These are phyloP conservation scores for Crax fasciolata DNA, from an alignment of 2,797 vertebrate genomes.

Conservation along the genomic window DNA sequence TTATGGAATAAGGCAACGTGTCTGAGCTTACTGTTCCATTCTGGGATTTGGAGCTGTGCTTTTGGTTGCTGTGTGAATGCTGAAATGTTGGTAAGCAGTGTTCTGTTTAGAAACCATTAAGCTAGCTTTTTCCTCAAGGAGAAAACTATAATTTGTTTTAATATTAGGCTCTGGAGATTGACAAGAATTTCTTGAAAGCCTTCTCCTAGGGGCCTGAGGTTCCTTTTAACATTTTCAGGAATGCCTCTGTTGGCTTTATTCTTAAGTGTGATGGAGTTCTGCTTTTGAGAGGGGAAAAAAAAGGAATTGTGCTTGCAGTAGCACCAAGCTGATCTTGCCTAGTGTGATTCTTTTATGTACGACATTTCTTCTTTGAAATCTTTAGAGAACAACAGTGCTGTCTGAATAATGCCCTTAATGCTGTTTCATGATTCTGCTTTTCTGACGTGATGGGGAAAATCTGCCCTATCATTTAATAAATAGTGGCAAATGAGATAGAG, in stretches of 20 bases:
- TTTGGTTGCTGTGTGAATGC: background rate
- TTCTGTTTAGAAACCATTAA: background rate
- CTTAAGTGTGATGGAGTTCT: background rate
- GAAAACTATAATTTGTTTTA: background rate
- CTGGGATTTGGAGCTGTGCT: background rate
- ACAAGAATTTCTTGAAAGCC: no score
- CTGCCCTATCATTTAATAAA: no score
- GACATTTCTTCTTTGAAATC: background rate
- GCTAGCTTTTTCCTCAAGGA: background rate
- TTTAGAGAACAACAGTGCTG: background rate
- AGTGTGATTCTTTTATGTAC: background rate
- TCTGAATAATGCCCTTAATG: background rate
- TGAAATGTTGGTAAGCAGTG: background rate
- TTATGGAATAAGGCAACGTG: background rate
- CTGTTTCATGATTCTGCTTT: background rate
- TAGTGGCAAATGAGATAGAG: no score
- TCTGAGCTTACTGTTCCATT: background rate
- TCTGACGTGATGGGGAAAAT: background rate
- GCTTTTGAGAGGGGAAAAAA: background rate
- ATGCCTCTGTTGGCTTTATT: background rate
- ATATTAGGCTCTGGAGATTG: background rate
- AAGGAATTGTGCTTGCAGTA: background rate
- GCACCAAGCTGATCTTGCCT: background rate
- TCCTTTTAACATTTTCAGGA: background rate
- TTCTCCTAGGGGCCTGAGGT: background rate